Evolutionary conservation across 2,113 vertebrate species (phyloP).

Genomic region (Hippocampus comes): DNA sequence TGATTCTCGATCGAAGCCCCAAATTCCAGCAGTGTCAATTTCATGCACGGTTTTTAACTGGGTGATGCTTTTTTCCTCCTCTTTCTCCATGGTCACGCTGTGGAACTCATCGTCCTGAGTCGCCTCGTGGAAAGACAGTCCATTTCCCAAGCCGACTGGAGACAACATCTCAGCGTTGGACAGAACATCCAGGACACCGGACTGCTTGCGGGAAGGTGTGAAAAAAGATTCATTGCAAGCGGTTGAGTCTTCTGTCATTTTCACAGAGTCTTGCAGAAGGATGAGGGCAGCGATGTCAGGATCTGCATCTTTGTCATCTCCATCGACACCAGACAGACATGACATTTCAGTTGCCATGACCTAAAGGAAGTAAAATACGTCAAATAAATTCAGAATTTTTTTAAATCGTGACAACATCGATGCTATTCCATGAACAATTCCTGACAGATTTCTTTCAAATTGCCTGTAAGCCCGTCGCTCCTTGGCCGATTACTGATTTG

Average conservation of each 20-base stretch:
- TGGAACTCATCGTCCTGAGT: slow-evolving; percentile 79
- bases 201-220: slow-evolving; percentile 51
- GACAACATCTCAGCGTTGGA: slow-evolving; percentile 80
- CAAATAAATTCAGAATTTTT: not conserved
- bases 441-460: not conserved
- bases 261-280: slow-evolving; percentile 78
- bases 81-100: slow-evolving; percentile 76
- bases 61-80: slow-evolving; percentile 87
- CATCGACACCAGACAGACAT: slow-evolving; percentile 84
- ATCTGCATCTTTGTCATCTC: slow-evolving; percentile 82
- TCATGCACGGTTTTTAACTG: slow-evolving; percentile 84
- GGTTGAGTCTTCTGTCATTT: slow-evolving; percentile 67
- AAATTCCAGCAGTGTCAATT: slow-evolving; percentile 77
- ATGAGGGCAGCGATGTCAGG: slow-evolving; percentile 76
- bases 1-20: slow-evolving; percentile 78
- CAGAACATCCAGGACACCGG: slow-evolving; percentile 82
- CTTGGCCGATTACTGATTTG: too few relatives aligned
- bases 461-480: too few relatives aligned
- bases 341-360: slow-evolving; percentile 78
- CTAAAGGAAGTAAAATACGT: slow-evolving; percentile 56
- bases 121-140: slow-evolving; percentile 84
- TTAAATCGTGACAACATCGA: not conserved
- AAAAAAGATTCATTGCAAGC: slow-evolving; percentile 57
- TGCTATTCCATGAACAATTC: not conserved
- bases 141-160: slow-evolving; percentile 84